phyloP scores from a whole-genome alignment of 2,888 invertebrate genomes.

The Chydorus sphaericus region DNA sequence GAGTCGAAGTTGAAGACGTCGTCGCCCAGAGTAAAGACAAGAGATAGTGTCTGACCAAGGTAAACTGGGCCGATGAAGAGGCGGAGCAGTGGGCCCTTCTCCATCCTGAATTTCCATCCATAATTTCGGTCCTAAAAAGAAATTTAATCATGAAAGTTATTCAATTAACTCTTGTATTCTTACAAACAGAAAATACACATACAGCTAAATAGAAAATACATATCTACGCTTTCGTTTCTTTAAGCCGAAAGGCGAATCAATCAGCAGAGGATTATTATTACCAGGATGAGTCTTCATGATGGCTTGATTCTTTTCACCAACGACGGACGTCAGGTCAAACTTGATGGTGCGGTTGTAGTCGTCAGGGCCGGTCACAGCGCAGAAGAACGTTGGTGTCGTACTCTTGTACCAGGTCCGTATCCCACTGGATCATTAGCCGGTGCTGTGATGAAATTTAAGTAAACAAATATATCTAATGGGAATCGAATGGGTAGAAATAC shows the following conservation, averaged over 20 bases:
- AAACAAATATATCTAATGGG: not conserved
- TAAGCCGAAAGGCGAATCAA: no score
- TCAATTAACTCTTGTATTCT: not conserved
- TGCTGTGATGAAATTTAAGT: conserved; percentile 16
- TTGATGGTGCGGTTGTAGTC: conserved; percentile 15
- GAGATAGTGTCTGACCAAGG: conserved; percentile 20
- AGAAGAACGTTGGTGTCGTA: conserved; percentile 19
- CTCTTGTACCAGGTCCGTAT: conserved; percentile 19
- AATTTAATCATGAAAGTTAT: not conserved
- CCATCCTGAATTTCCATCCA: conserved; percentile 21
- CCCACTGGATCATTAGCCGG: conserved; percentile 21
- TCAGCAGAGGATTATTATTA: no score
- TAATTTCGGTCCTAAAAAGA: conserved; percentile 19
- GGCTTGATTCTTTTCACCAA: not conserved
- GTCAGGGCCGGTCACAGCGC: conserved; percentile 20
- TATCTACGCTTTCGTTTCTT: no score
- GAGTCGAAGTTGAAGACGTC: conserved; percentile 19
- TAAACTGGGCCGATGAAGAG: conserved; percentile 18
- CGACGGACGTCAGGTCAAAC: conserved; percentile 12
- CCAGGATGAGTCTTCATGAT: conserved; percentile 11
- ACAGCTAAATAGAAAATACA: no score
- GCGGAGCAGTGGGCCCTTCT: conserved; percentile 20
- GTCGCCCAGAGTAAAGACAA: conserved; percentile 20
- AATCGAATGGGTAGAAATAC: not conserved
- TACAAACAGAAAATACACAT: no score